Evolutionary conservation across 2,113 vertebrate species (phyloP), one percentile per base, ranked within the genome.

Genomic region (Euleptes europaea): DNA sequence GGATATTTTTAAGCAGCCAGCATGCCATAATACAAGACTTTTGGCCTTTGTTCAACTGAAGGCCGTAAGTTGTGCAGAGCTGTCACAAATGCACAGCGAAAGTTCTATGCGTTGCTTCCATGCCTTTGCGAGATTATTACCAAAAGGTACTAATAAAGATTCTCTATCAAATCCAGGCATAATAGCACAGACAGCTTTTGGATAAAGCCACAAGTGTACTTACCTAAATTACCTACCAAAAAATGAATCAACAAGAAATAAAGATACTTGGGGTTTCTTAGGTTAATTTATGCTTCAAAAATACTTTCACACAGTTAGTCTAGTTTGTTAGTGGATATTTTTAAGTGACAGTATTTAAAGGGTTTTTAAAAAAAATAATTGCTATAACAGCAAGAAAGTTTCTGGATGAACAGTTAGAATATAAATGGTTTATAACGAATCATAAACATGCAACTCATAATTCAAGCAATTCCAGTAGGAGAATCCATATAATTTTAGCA

Each of bases 401-500:
- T 91, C 77, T 87, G 74, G 47, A 73, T 75, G 4, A 92, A 84
- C 73, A 0, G 26, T 15, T 38, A 82, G 78, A 87, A 86, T 87
- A 71, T 17, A 89, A 90, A 89, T 63, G 1, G 31, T 85, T 84
- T 69, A 77, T 84, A 89, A 83, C 11, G 88, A 87, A 85, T 84
- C 47, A 76, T 78, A 91, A 92, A 79, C 38, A 89, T 19, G 65
- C 26, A 89, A 14, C 0, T 86, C 14, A 21, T 82, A 85, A 87
- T 82, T 92, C 80, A 92, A 89, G 75, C 82, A 40, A 31, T 4
- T 85, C 42, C 6, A 47, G 38, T 47, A 49, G 2, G 81, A 88
- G 31, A 79, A 75, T 84, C 82, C 78, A 83, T 89, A 81, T 84
- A 79, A 85, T 86, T 85, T 90, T 87, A 89, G 4, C 40, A 38